Evolutionary conservation across 2,888 invertebrate species (phyloP).

Genomic region (Drosophila rubida): DNA sequence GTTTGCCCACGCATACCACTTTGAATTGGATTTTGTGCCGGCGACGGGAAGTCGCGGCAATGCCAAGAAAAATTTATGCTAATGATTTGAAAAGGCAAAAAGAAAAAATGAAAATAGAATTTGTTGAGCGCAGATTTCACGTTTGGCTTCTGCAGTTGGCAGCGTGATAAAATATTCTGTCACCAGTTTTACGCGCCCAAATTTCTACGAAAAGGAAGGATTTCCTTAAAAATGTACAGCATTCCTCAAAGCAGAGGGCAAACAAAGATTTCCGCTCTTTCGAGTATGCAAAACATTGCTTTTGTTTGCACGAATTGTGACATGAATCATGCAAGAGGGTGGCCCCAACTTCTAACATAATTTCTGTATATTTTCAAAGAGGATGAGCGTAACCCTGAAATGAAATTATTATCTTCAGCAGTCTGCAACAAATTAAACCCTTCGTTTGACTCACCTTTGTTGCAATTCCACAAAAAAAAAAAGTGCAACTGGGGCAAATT

Average conservation of each 20-base stretch:
- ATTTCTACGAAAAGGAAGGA: slow-evolving; percentile 17
- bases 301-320: slow-evolving; percentile 9
- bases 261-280: slow-evolving; percentile 39
- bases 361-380: neutral
- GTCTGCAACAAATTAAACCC: neutral
- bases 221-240: slow-evolving; percentile 19
- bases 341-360: neutral
- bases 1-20: neutral
- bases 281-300: slow-evolving; percentile 8
- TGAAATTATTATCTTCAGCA: neutral
- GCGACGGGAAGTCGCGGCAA: slow-evolving; percentile 52
- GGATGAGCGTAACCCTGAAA: neutral
- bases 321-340: neutral
- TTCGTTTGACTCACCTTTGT: neutral
- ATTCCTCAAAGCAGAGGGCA: slow-evolving; percentile 26
- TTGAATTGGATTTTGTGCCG: slow-evolving; percentile 11
- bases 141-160: slow-evolving; percentile 52
- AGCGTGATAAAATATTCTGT: slow-evolving; percentile 60
- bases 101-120: slow-evolving; percentile 6
- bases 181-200: slow-evolving; percentile 45
- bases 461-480: neutral
- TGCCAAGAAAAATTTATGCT: slow-evolving; percentile 52
- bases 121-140: slow-evolving; percentile 39
- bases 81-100: slow-evolving; percentile 45
- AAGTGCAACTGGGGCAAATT: neutral